Conservation (phyloP, 2,113 vertebrate species). For the Calypte anna region DNA sequence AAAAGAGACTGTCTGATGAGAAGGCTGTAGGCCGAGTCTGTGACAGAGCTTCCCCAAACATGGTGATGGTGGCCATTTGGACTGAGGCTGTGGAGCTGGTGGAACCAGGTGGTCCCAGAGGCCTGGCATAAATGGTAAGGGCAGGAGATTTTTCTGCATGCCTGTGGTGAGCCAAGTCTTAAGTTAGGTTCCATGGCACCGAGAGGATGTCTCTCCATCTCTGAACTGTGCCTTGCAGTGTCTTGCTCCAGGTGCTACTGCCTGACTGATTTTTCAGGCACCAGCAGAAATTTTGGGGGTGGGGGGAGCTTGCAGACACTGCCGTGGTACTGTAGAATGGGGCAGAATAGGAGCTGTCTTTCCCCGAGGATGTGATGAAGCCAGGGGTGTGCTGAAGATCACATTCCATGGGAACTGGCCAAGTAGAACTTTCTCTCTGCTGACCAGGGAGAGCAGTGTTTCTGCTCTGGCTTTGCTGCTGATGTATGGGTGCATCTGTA, state of each 20-base stretch:
- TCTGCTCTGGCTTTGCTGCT: not conserved
- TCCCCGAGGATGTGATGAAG: not conserved
- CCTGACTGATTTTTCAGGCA: not conserved
- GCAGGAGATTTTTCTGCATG: not conserved
- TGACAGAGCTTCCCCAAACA: not conserved
- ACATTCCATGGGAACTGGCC: not conserved
- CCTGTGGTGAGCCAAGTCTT: not conserved
- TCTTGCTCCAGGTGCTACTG: not conserved
- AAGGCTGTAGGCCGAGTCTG: not conserved
- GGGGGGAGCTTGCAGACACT: accelerated
- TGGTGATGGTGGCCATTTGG: not conserved
- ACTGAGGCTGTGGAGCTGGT: not conserved
- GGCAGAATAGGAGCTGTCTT: accelerated
- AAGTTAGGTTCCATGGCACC: accelerated
- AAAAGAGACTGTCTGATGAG: not conserved
- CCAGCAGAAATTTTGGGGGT: not conserved
- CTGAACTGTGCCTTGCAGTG: not conserved
- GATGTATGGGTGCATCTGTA: not conserved
- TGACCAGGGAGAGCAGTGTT: not conserved
- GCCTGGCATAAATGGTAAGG: not conserved
- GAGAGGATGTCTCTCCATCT: not conserved
- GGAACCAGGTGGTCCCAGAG: not conserved
- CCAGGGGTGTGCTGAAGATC: not conserved
- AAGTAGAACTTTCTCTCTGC: not conserved
- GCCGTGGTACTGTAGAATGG: not conserved